Base-by-base conservation (phyloP, 2,113 vertebrate genomes). In the Podarcis cretensis region DNA sequence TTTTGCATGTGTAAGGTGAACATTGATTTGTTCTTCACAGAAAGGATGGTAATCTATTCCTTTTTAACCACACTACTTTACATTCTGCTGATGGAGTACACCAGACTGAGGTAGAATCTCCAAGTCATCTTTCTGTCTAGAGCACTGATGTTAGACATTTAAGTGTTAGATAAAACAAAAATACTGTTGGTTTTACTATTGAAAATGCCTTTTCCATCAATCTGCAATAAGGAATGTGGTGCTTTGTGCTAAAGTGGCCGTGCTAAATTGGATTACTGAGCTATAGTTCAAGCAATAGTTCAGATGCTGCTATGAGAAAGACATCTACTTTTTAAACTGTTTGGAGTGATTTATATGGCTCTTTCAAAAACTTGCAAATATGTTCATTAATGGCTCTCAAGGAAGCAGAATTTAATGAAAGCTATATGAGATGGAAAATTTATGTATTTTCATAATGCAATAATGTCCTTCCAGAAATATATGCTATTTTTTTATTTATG, bases 261-360 rank as follows among this genome's bases (percentile, higher is more conserved):
- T 68, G 92, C 94, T 89, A 90, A 94, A 94, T 91, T 93, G 87
- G 74, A 90, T 93, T 94, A 80, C 37, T 43, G 87, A 92, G 77
- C 87, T 89, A 79, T 78, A 91, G 40, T 91, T 93, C 37, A 89
- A 77, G 25, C 74, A 91, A 89, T 87, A 91, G 10, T 88, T 90
- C 65, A 20, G 82, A 87, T 87, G 89, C 91, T 88, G 65, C 83
- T 89, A 80, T 59, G 94, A 91, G 27, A 69, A 9, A 63, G 73
- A 27, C 37, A 68, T 91, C 84, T 91, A 87, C 83, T 86, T 43
- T 40, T 89, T 86, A 91, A 95, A 89, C 88, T 0, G 89, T 90
- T 92, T 88, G 68, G 85, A 91, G 63, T 27, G 32, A 68, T 85
- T 69, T 69, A 83, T 91, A 94, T 89, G 88, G 91, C 48, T 71